These are phyloP conservation scores for Cotesia typhae DNA, from an alignment of 1,140 invertebrate genomes.

Conservation along the genomic window DNA sequence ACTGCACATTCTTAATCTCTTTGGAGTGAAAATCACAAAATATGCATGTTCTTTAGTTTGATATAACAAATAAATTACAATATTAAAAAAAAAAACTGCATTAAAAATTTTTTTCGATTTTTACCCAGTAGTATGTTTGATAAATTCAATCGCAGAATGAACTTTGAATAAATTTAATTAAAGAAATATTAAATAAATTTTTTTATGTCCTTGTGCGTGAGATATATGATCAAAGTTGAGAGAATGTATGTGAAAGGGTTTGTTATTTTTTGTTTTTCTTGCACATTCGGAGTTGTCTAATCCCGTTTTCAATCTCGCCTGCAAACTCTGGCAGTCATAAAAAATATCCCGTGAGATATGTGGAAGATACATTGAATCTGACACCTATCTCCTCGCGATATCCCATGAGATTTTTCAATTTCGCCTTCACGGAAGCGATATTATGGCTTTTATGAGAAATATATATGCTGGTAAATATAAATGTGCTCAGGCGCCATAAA, in stretches of 20 bases:
- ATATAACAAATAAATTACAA: no score
- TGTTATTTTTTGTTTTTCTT: conserved; percentile 42
- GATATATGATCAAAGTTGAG: conserved; percentile 8
- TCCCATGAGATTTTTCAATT: conserved; percentile 15
- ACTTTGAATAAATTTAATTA: conserved; percentile 26
- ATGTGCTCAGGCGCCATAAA: background rate
- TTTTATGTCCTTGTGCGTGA: background rate
- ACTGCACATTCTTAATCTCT: no score
- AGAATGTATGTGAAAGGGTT: conserved; percentile 26
- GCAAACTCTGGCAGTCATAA: conserved; percentile 48
- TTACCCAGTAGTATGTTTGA: no score
- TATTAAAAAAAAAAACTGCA: no score
- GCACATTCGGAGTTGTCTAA: conserved; percentile 32
- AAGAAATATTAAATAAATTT: background rate
- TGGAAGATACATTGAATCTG: conserved; percentile 31
- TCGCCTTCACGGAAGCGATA: background rate
- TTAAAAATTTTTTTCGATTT: no score
- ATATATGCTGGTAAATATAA: conserved; percentile 2
- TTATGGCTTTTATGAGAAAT: background rate
- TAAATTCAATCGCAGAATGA: no score
- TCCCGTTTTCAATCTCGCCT: conserved; percentile 47
- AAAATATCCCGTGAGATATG: conserved; percentile 44
- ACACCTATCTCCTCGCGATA: background rate
- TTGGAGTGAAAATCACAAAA: no score
- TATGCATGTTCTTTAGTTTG: no score